Conservation (phyloP, 1,140 invertebrate genomes). For the Caenorhabditis tropicalis region DNA sequence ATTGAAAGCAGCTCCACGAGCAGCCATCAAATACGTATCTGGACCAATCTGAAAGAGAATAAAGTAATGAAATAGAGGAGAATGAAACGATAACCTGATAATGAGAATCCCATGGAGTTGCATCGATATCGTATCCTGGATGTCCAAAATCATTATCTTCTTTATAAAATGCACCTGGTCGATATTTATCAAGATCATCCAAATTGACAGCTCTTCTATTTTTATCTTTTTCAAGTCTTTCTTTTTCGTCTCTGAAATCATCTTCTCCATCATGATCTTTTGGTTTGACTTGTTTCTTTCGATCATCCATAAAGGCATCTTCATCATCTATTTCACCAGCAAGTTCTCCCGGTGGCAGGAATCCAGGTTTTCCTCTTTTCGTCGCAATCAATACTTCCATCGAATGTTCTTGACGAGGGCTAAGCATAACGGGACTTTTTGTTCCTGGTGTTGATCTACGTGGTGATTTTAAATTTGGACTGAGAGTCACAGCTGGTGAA, state of each 20-base stretch:
- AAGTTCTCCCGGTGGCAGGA: constrained; percentile 56
- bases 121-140: constrained; percentile 67
- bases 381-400: constrained; percentile 69
- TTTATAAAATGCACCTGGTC: constrained; percentile 70
- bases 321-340: constrained; percentile 54
- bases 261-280: constrained; percentile 57
- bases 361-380: constrained; percentile 61
- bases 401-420: constrained; percentile 64
- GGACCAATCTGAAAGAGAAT: constrained; percentile 88
- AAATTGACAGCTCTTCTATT: constrained; percentile 54
- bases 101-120: constrained; percentile 67
- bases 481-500: constrained; percentile 19
- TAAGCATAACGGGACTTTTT: constrained; percentile 61
- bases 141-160: constrained; percentile 62
- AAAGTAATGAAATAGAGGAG: too few species aligned
- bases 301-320: constrained; percentile 54
- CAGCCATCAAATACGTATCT: constrained; percentile 89
- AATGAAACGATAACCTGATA: too few species aligned
- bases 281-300: constrained; percentile 53
- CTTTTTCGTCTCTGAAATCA: constrained; percentile 69
- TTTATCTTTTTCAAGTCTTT: constrained; percentile 65
- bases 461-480: constrained; percentile 45
- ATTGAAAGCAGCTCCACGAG: constrained; percentile 88
- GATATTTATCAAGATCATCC: constrained; percentile 70
- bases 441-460: constrained; percentile 59